A percentile compares a stretch with the other conserved stretches of the same genome.
Conservation (phyloP, 2,113 vertebrate genomes). For the Atherinomorus stipes region DNA sequence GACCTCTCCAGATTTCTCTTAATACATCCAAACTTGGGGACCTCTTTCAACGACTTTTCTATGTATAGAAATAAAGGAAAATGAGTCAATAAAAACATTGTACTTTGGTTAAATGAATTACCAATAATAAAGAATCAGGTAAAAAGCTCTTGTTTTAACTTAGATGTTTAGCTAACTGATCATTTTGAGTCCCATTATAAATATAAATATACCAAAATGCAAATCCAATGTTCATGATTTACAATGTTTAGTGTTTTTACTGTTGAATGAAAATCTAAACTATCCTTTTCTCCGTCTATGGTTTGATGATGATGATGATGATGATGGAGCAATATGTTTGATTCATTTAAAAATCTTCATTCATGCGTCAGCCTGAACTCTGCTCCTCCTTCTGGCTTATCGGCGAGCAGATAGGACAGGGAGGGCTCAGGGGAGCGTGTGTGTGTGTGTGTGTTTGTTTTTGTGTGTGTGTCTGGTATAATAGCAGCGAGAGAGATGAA, state of each 20-base stretch:
- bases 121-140: too few relatives aligned
- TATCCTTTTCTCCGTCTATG: background rate
- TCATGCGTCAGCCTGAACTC: constrained; percentile 17
- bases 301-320: background rate
- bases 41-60: too few relatives aligned
- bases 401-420: constrained; percentile 14
- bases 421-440: background rate
- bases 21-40: too few relatives aligned
- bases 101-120: too few relatives aligned
- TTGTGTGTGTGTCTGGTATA: constrained; percentile 48
- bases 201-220: too few relatives aligned
- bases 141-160: too few relatives aligned
- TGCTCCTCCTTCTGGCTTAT: constrained; percentile 29
- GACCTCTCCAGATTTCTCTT: too few relatives aligned
- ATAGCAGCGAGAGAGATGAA: constrained; percentile 24
- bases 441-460: constrained; percentile 1
- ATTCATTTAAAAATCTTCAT: constrained; percentile 8
- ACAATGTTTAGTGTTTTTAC: background rate
- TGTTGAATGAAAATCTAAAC: background rate
- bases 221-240: background rate
- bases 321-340: background rate
- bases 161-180: too few relatives aligned
- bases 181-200: too few relatives aligned
- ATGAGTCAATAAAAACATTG: too few relatives aligned
- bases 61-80: too few relatives aligned